Evolutionary conservation across 2,797 vertebrate species (phyloP), one percentile per base, ranked within the genome.

Genomic region (Pangasius sanitwongsei): DNA sequence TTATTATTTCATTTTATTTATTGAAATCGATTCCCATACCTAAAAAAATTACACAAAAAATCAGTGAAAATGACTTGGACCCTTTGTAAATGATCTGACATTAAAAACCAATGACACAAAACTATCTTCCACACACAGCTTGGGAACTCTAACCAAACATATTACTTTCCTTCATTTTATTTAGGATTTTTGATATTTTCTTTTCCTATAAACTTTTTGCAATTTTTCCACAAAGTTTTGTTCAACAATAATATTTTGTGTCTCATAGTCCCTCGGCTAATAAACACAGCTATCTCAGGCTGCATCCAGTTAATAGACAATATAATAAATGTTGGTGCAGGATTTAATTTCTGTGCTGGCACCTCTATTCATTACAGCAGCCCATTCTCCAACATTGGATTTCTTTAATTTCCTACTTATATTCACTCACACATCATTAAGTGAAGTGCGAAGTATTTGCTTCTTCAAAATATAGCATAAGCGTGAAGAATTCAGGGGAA

Each of bases 271-370:
- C 55, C 80, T 50, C 44, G 48, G 28, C 83, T 61, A 31, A 37
- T 67, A 78, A 88, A 81, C 59, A 78, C 23, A 44, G 37, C 23
- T 63, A 48, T 55, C 59, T 69, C 61, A 69, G 78, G 34, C 72
- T 37, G 34, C 13, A 34, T 20, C 50, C 74, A 67, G 57, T 18
- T 59, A 31, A 41, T 37, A 18, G 83, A 72, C 41, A 85, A 87
- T 85, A 80, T 87, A 89, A 87, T 87, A 81, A 89, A 86, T 86
- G 75, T 57, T 77, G 85, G 84, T 44, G 37, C 59, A 44, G 69
- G 34, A 83, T 87, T 85, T 72, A 70, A 86, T 86, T 86, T 61
- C 69, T 67, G 34, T 72, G 6, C 61, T 88, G 84, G 48, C 81
- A 87, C 61, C 57, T n/a, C 59, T 87, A 63, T 87, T 87, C 50